These are phyloP conservation scores for Camponotus vicinus DNA, from an alignment of 1,140 invertebrate genomes.

Conservation along the genomic window DNA sequence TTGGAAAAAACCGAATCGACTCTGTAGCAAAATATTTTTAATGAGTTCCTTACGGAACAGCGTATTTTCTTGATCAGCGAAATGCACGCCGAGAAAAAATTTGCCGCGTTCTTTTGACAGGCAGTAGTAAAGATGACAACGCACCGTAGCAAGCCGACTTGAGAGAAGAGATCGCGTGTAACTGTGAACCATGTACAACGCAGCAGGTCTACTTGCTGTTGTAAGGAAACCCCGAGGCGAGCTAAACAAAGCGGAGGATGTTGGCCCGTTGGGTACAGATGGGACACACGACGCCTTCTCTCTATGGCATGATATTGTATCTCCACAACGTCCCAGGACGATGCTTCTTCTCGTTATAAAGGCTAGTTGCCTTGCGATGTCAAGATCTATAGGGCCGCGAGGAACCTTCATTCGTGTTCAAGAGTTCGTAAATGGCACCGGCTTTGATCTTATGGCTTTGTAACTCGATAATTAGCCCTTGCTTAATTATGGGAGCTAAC, in stretches of 20 bases:
- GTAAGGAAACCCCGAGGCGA: neutral
- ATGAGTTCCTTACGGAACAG: neutral
- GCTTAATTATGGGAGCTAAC: neutral
- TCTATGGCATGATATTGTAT: conserved; percentile 42
- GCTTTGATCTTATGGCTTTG: conserved; percentile 47
- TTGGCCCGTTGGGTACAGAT: conserved; percentile 43
- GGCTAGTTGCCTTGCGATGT: conserved; percentile 12
- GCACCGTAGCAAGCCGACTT: conserved; percentile 25
- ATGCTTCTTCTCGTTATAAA: conserved; percentile 50
- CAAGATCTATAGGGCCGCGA: conserved; percentile 49
- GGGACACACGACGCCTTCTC: conserved; percentile 41
- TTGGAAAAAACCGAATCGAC: conserved; percentile 4
- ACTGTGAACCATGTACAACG: conserved; percentile 43
- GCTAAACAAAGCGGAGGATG: conserved; percentile 56
- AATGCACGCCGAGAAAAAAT: neutral
- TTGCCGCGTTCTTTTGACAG: conserved; percentile 44
- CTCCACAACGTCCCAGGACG: conserved; percentile 34
- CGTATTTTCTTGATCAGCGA: conserved; percentile 21
- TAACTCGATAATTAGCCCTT: conserved; percentile 57
- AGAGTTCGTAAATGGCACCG: conserved; percentile 39
- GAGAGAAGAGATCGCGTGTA: conserved; percentile 18
- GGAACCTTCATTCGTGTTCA: conserved; percentile 14
- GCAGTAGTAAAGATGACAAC: conserved; percentile 11
- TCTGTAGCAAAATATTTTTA: neutral
- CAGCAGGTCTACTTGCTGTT: neutral